Evolutionary conservation across 2,113 vertebrate species (phyloP).

Genomic region (Podiceps cristatus): DNA sequence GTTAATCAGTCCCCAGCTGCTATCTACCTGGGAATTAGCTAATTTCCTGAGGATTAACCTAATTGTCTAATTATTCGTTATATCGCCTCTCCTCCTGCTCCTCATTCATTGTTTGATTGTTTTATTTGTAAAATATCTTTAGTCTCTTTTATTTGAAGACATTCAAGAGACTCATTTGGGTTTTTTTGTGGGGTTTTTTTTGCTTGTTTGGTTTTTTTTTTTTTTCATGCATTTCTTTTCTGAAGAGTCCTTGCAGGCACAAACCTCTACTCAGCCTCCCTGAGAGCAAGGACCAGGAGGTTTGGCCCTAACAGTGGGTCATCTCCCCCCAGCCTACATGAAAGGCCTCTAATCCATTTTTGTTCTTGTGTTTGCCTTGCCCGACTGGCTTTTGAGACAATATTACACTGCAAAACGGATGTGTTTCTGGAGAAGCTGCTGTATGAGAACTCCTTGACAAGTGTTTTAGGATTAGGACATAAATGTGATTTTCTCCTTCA

Average conservation of each 20-base stretch:
- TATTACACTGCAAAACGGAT: not conserved
- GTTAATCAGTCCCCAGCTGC: not conserved
- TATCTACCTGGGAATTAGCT: conserved; percentile 20
- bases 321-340: not conserved
- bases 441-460: accelerated
- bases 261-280: not conserved
- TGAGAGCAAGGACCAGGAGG: not conserved
- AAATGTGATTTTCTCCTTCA: not conserved
- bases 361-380: not conserved
- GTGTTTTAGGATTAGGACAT: not conserved
- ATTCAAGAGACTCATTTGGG: not conserved
- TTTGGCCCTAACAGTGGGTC: not conserved
- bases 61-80: not conserved
- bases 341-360: not conserved
- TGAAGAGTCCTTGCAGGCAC: not conserved
- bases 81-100: not conserved
- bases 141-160: not conserved
- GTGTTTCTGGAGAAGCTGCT: not conserved
- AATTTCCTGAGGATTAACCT: conserved; percentile 13
- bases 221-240: not conserved
- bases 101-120: not conserved
- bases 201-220: not conserved
- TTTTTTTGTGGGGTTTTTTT: not conserved
- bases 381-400: not conserved
- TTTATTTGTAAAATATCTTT: not conserved